Base-by-base conservation (phyloP, 1,140 invertebrate species). In the Oreohelix idahoensis region DNA sequence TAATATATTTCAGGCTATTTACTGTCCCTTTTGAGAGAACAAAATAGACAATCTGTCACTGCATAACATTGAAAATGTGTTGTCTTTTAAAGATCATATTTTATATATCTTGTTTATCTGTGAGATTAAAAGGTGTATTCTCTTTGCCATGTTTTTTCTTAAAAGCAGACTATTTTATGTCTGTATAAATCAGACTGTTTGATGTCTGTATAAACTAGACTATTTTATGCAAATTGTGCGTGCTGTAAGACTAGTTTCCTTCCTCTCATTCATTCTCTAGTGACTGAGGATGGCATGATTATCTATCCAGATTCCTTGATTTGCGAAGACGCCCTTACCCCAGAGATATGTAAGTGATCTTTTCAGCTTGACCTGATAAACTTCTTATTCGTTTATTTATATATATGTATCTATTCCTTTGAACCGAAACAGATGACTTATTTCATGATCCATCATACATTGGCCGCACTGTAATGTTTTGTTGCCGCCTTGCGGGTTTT, bases 311-410 rank as follows among this genome's bases (percentile, higher is more conserved):
- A 82, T 63, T 51, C 80, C 70, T 82, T 82, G 71, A 63, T 82
- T 58, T 70, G 80, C 36, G 80, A 82, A 74, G 80, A 86, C 39
- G 84, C 87, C 77, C 76, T 85, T 49, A 79, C 88, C 75, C 88
- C 87, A 84, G 88, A 89, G 73, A 83, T 89, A 83, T 89, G 88
- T 89, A 89, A 89, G 88, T 89, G 79, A 53, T 45, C 35, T 74
- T 79, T 79, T 77, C 58, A 70, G 63, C 5, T 53, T 71, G 20
- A 38, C 26, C 53, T 79, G 49, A 32, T 32, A 32, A 36, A 45
- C n/a, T 38, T 78, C 32, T 78, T 71, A 32, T 51, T 53, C n/a
- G 38, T 71, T 36, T 66, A 63, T 69, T n/a, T 84, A 51, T 45
- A 20, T 36, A 78, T 51, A 26, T 63, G n/a, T 49, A 42, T 45